phyloP scores from a whole-genome alignment of 2,888 invertebrate species.

The Cephus runcator region DNA sequence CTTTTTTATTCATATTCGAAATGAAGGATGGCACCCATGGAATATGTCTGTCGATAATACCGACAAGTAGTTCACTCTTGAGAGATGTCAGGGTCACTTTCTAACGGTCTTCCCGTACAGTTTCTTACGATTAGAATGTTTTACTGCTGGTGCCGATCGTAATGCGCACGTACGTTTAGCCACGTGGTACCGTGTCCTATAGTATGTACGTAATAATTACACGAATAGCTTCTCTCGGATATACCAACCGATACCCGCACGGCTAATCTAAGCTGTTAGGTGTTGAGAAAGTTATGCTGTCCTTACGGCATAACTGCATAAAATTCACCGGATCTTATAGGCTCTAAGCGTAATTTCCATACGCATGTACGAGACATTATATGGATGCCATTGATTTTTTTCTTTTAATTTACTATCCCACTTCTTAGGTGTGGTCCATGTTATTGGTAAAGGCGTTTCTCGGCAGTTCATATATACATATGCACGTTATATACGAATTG shows the following conservation, averaged over 20 bases:
- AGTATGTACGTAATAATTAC: not conserved
- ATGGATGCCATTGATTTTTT: not conserved
- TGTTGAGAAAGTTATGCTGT: constrained; percentile 31
- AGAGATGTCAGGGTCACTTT: not conserved
- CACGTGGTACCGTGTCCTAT: not conserved
- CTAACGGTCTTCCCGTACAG: not conserved
- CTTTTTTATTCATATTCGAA: not conserved
- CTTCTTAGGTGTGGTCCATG: not conserved
- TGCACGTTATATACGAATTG: not conserved
- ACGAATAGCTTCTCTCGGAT: constrained; percentile 17
- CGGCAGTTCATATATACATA: not conserved
- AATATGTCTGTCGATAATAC: not conserved
- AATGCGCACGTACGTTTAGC: not conserved
- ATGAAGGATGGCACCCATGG: not conserved
- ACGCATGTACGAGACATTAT: not conserved
- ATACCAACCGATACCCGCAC: not conserved
- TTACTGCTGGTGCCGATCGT: not conserved
- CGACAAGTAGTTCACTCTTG: not conserved
- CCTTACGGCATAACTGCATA: constrained; percentile 27
- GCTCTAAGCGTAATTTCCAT: constrained; percentile 11
- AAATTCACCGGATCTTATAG: constrained; percentile 18
- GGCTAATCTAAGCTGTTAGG: constrained; percentile 29
- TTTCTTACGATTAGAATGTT: not conserved
- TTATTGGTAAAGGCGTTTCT: not conserved
- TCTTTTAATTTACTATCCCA: not conserved